These are phyloP conservation scores for Gonatopus flavifemur DNA, from an alignment of 1,140 invertebrate species.

Conservation along the genomic window DNA sequence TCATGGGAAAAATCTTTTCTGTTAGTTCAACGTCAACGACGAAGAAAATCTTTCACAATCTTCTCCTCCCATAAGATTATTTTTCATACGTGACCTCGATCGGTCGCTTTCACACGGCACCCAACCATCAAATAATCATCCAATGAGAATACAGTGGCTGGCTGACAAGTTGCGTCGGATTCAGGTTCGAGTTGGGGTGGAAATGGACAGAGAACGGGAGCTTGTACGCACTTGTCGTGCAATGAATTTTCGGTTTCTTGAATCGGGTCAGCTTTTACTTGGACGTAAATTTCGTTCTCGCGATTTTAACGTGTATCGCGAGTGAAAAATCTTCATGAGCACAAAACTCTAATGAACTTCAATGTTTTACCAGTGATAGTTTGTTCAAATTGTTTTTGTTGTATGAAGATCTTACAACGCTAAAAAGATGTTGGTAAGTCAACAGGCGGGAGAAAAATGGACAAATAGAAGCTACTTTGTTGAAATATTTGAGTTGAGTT, in stretches of 20 bases:
- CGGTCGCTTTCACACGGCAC: conserved; percentile 12
- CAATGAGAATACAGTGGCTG: conserved; percentile 21
- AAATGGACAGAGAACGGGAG: conserved; percentile 28
- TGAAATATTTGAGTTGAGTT: background rate
- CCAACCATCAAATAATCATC: conserved; percentile 9
- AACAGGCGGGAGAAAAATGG: conserved; percentile 26
- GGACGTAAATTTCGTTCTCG: conserved; percentile 6
- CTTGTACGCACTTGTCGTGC: conserved; percentile 27
- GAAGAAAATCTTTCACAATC: background rate
- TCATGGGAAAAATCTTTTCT: background rate
- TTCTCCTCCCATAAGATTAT: background rate
- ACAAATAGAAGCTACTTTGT: conserved; percentile 8
- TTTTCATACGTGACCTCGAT: conserved; percentile 13
- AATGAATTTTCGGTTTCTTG: conserved; percentile 20
- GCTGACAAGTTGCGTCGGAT: conserved; percentile 22
- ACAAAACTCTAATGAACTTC: conserved; percentile 7
- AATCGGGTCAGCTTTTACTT: conserved; percentile 23
- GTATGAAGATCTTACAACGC: conserved; percentile 28
- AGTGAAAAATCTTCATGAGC: background rate
- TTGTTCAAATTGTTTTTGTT: conserved; percentile 15
- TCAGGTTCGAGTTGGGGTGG: conserved; percentile 12
- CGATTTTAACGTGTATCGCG: conserved; percentile 8
- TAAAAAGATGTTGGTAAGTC: conserved; percentile 46
- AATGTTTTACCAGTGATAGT: conserved; percentile 10
- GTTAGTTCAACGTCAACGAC: background rate